A percentile compares a stretch with the other conserved stretches of the same genome.
phyloP scores from a whole-genome alignment of 1,140 invertebrate species.

The Papilio xuthus region DNA sequence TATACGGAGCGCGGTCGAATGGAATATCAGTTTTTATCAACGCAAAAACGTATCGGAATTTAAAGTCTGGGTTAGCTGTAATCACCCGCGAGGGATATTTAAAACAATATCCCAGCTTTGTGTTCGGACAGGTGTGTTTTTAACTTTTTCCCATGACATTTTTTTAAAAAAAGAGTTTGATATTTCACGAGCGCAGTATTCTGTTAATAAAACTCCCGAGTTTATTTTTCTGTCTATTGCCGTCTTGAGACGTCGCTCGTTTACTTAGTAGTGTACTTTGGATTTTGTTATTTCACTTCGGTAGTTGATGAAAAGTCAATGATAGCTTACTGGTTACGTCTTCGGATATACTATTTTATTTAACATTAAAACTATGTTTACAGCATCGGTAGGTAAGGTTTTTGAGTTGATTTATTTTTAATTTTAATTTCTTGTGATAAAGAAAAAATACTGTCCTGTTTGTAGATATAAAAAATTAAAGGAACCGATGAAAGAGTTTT shows the following conservation, averaged over 20 bases:
- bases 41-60: slow-evolving; percentile 80
- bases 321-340: neutral
- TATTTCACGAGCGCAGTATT: slow-evolving; percentile 60
- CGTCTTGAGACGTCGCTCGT: slow-evolving; percentile 65
- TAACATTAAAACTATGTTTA: too few relatives aligned
- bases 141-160: slow-evolving; percentile 55
- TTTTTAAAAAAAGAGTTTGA: slow-evolving; percentile 61
- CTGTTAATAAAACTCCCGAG: slow-evolving; percentile 62
- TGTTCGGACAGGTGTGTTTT: slow-evolving; percentile 73
- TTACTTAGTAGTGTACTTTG: slow-evolving; percentile 75
- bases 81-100: slow-evolving; percentile 72
- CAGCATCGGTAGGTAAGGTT: too few relatives aligned
- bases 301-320: slow-evolving; percentile 34
- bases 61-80: slow-evolving; percentile 68
- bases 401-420: too few relatives aligned
- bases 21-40: slow-evolving; percentile 79
- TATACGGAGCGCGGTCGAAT: slow-evolving; percentile 71
- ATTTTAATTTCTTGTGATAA: neutral
- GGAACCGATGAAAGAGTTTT: neutral
- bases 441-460: neutral
- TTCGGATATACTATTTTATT: neutral
- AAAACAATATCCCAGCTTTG: slow-evolving; percentile 74
- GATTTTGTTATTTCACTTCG: slow-evolving; percentile 58
- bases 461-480: neutral
- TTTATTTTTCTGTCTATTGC: slow-evolving; percentile 78